Evolutionary conservation across 2,797 vertebrate genomes (phyloP), one percentile per base, ranked within the genome.

Genomic region (Onychomys arenicola): DNA sequence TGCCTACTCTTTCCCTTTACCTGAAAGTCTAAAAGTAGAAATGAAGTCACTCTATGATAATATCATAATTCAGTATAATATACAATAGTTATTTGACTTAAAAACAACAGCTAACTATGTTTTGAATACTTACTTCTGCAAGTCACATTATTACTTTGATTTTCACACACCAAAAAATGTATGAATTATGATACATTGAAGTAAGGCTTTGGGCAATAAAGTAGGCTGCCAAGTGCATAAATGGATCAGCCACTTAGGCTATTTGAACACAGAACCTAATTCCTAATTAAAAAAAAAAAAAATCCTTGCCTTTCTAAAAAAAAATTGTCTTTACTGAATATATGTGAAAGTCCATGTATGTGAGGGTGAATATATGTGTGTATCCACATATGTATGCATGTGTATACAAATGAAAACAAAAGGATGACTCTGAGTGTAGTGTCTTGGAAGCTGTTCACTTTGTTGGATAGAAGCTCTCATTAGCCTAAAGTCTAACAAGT

Each of bases 181-280:
- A 6, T 12, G 46, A 86, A 5, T 88, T 80, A 37, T 0, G 27
- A 6, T 65, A 27, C 57, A 83, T 0, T 87, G 17, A 94, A 91
- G 78, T 73, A 75, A 87, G 57, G 11, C 34, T 94, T 63, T 89
- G 29, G 69, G 69, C 25, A 12, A 40, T 55, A 95, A 34, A 11
- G 43, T 43, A 90, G 63, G 65, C 76, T 93, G 4, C 1, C 29
- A 52, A 34, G 13, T 57, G 86, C 49, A 57, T 16, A 93, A 77
- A 7, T 75, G 46, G 9, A 25, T 82, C n/a, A 65, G 16, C 27
- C 76, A 94, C 40, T 49, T 34, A 25, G 43, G 5, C 25, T 92
- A 89, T 90, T 93, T 91, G 55, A 93, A 85, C 76, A 12, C 78
- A 80, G 40, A 77, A 4, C 40, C 61, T 77, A 93, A 78, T 12